Conservation (phyloP, 2,888 invertebrate genomes). For the Cheilosia grossa region DNA sequence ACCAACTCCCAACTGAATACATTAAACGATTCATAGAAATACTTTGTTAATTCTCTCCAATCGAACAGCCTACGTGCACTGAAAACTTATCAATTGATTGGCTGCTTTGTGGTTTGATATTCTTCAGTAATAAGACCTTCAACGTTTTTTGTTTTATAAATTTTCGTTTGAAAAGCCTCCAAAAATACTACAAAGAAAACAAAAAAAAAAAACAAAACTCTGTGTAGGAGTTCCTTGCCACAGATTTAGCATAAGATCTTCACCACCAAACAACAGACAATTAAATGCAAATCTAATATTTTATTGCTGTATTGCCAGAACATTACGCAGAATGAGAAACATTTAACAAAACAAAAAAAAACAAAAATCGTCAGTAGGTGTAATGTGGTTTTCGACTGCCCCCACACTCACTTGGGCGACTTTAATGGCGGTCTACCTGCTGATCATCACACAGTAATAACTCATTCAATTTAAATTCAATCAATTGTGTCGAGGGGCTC, state of each 20-base stretch:
- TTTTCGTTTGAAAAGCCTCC: conserved; percentile 17
- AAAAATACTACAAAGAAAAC: conserved; percentile 29
- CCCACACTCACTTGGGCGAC: conserved; percentile 60
- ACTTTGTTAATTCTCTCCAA: conserved; percentile 27
- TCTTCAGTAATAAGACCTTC: conserved; percentile 57
- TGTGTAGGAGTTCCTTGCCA: conserved; percentile 60
- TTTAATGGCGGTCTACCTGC: conserved; percentile 65
- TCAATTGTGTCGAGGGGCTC: conserved; percentile 59
- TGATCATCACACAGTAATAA: conserved; percentile 68
- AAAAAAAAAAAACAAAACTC: conserved; percentile 17
- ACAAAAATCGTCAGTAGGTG: conserved; percentile 53
- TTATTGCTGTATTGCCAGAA: conserved; percentile 52
- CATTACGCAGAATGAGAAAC: conserved; percentile 45
- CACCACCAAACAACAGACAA: conserved; percentile 54
- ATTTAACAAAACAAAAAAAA: conserved; percentile 13
- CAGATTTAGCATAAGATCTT: conserved; percentile 70
- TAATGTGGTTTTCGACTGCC: conserved; percentile 67
- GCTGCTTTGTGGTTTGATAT: conserved; percentile 29
- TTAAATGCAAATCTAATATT: conserved; percentile 68
- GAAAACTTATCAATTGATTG: conserved; percentile 62
- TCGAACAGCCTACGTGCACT: conserved; percentile 54
- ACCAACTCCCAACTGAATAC: background rate
- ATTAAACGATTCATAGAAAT: conserved; percentile 26
- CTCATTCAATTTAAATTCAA: conserved; percentile 75
- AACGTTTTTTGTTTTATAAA: conserved; percentile 1